phyloP scores from a whole-genome alignment of 2,797 vertebrate genomes.

The Melanogrammus aeglefinus region DNA sequence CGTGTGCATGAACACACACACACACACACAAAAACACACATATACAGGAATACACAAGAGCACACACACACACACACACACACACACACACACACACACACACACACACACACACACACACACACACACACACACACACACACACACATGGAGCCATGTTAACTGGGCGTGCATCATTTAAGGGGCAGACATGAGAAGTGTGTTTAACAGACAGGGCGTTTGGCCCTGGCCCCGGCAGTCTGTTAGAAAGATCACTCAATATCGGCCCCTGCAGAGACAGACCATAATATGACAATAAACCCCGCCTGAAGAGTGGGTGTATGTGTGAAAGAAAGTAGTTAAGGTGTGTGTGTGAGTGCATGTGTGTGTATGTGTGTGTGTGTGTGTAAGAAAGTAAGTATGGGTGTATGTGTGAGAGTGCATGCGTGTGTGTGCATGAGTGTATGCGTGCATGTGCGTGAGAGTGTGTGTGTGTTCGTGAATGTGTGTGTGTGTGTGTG shows the following conservation, averaged over 20 bases:
- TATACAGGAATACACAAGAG: not conserved
- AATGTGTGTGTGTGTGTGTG: not conserved
- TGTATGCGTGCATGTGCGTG: no score
- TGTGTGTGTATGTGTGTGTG: constrained; percentile 15
- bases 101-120: constrained; percentile 10
- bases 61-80: not conserved
- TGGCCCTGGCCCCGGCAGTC: not conserved
- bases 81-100: constrained; percentile 4
- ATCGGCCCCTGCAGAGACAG: not conserved
- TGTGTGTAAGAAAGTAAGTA: constrained; percentile 6
- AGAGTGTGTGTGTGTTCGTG: not conserved
- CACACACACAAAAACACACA: not conserved
- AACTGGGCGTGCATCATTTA: constrained; percentile 41
- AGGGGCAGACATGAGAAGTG: constrained; percentile 44
- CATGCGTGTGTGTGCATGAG: no score
- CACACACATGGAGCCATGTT: constrained; percentile 10
- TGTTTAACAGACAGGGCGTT: constrained; percentile 2
- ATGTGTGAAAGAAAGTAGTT: not conserved
- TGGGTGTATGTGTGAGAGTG: no score
- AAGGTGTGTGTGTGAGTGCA: constrained; percentile 29
- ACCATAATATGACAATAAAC: not conserved
- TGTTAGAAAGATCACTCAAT: constrained; percentile 1
- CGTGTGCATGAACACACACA: not conserved
- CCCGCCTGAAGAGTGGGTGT: not conserved
- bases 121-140: not conserved